Conservation (phyloP, 2,797 vertebrate genomes). For the Antrozous pallidus region DNA sequence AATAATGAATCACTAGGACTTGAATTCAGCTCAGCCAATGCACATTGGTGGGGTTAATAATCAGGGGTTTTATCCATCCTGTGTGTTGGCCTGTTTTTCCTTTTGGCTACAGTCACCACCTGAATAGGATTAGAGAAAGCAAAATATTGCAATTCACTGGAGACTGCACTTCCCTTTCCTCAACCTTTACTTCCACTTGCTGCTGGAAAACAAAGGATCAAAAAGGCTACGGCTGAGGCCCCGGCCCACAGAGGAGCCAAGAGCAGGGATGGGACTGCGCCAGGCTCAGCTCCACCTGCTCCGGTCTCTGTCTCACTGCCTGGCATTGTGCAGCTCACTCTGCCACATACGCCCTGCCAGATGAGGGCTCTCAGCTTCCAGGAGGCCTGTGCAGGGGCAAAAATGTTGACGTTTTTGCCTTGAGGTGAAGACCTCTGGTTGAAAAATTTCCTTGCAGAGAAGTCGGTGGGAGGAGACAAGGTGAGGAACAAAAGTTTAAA, state of each 20-base stretch:
- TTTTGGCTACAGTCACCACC: slow-evolving; percentile 70
- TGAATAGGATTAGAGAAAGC: slow-evolving; percentile 72
- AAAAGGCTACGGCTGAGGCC: not conserved
- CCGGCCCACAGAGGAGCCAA: accelerated
- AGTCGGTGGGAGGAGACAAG: not conserved
- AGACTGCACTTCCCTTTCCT: slow-evolving; percentile 53
- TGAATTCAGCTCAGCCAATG: not conserved
- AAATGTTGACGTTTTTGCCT: not conserved
- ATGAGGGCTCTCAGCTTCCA: not conserved
- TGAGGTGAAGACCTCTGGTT: not conserved
- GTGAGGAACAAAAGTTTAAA: not conserved
- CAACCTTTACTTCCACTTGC: slow-evolving; percentile 27
- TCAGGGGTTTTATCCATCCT: slow-evolving; percentile 45
- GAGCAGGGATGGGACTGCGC: accelerated
- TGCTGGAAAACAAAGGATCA: slow-evolving; percentile 37
- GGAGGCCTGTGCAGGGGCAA: not conserved
- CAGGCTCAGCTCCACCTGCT: not conserved
- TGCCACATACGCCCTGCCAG: not conserved
- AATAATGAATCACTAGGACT: slow-evolving; percentile 31
- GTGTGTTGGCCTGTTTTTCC: slow-evolving; percentile 40
- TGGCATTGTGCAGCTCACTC: not conserved
- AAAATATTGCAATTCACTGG: slow-evolving; percentile 56
- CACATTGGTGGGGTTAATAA: slow-evolving; percentile 17
- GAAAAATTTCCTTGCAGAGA: not conserved
- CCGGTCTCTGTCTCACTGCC: not conserved